Evolutionary conservation across 2,888 invertebrate species (phyloP).

Genomic region (Myathropa florea): DNA sequence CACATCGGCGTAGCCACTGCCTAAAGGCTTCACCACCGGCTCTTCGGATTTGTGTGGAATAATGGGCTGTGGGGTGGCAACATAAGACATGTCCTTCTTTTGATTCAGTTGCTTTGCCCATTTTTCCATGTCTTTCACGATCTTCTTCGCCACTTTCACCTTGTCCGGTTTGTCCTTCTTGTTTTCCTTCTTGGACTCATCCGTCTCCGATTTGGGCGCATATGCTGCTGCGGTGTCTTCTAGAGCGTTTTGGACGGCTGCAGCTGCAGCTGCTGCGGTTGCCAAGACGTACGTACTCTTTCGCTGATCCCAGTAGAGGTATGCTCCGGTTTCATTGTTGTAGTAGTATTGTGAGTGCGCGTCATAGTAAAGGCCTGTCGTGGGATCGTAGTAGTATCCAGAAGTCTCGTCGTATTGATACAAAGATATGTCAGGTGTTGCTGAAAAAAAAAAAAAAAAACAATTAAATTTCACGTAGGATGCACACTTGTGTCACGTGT

Average conservation of each 20-base stretch:
- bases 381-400: constrained; percentile 97
- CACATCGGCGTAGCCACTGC: constrained; percentile 91
- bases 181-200: constrained; percentile 79
- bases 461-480: not conserved
- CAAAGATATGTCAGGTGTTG: constrained; percentile 92
- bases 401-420: constrained; percentile 97
- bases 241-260: constrained; percentile 75
- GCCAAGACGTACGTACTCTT: constrained; percentile 83
- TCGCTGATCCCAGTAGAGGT: constrained; percentile 96
- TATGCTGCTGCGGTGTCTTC: constrained; percentile 70
- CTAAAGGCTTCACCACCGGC: constrained; percentile 71
- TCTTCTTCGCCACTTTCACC: constrained; percentile 98
- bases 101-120: constrained; percentile 99
- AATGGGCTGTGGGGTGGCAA: constrained; percentile 78
- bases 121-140: constrained; percentile 91
- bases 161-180: constrained; percentile 91
- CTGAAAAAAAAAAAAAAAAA: constrained; percentile 70
- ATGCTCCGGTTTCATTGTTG: constrained; percentile 94
- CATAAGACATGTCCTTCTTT: constrained; percentile 87
- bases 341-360: constrained; percentile 97
- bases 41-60: constrained; percentile 73
- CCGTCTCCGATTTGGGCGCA: constrained; percentile 70
- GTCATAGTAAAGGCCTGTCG: constrained; percentile 97
- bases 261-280: constrained; percentile 77
- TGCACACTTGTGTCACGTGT: not conserved